These are phyloP conservation scores for Lethrus apterus DNA, from an alignment of 1,140 invertebrate species.

Conservation along the genomic window DNA sequence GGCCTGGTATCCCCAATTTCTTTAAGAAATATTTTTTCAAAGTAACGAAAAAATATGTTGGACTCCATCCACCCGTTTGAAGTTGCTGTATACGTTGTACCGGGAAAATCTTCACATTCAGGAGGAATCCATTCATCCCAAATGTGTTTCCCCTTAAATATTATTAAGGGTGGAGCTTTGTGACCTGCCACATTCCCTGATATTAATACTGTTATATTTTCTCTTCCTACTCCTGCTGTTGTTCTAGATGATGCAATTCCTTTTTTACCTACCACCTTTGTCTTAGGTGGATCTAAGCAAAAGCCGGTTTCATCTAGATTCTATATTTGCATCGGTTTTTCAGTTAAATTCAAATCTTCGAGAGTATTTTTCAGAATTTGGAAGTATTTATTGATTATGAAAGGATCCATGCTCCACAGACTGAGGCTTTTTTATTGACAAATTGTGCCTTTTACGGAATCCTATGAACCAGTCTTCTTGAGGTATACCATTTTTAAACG, in stretches of 20 bases:
- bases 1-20: conserved; percentile 21
- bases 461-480: conserved; percentile 9
- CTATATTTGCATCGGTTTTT: conserved; percentile 8
- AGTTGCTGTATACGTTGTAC: conserved; percentile 31
- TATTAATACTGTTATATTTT: conserved; percentile 37
- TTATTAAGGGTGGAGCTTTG: conserved; percentile 36
- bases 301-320: conserved; percentile 33
- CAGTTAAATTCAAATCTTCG: conserved; percentile 18
- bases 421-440: conserved; percentile 14
- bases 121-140: conserved; percentile 27
- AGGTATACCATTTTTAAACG: conserved; percentile 7
- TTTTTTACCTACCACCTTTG: conserved; percentile 33
- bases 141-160: conserved; percentile 29
- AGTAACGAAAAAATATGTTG: conserved; percentile 32
- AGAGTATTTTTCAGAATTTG: conserved; percentile 25
- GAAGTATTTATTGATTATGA: conserved; percentile 29
- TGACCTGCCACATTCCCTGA: conserved; percentile 32
- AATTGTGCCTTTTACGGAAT: conserved; percentile 6
- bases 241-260: conserved; percentile 29
- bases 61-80: conserved; percentile 36
- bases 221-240: conserved; percentile 30
- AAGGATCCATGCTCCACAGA: conserved; percentile 22
- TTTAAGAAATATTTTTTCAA: conserved; percentile 26
- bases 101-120: conserved; percentile 22
- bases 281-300: conserved; percentile 28